Conservation (phyloP, 2,113 vertebrate species). For the Cryptotis parvus region DNA sequence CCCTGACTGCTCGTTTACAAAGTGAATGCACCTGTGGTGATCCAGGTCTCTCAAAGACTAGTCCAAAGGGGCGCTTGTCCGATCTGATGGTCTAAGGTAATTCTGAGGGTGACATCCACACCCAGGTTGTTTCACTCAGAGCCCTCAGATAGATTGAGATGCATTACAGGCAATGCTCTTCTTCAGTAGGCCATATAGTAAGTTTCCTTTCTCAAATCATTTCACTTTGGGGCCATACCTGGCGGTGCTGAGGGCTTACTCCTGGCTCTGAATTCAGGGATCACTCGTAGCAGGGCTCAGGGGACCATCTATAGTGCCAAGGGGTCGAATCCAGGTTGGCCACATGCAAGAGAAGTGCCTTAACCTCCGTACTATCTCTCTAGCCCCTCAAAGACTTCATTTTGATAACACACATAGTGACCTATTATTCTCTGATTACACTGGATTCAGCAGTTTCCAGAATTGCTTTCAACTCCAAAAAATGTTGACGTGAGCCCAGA, state of each 20-base stretch:
- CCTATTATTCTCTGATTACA: background rate
- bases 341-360: too few species aligned
- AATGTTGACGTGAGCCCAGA: background rate
- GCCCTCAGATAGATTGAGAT: background rate
- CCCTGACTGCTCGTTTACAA: background rate
- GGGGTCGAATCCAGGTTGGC: too few species aligned
- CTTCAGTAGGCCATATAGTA: background rate
- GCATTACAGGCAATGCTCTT: background rate
- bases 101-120: background rate
- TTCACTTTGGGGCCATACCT: too few species aligned
- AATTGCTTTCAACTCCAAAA: background rate
- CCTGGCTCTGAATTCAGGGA: too few species aligned
- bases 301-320: too few species aligned
- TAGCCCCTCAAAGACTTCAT: too few species aligned
- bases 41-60: background rate
- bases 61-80: background rate
- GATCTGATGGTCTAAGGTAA: background rate
- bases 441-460: background rate
- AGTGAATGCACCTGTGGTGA: accelerated
- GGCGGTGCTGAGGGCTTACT: too few species aligned
- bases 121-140: background rate
- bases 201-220: background rate
- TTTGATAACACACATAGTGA: too few species aligned
- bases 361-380: too few species aligned
- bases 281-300: too few species aligned